Conservation (phyloP, 2,113 vertebrate genomes). For the Machaerirhynchus nigripectus region DNA sequence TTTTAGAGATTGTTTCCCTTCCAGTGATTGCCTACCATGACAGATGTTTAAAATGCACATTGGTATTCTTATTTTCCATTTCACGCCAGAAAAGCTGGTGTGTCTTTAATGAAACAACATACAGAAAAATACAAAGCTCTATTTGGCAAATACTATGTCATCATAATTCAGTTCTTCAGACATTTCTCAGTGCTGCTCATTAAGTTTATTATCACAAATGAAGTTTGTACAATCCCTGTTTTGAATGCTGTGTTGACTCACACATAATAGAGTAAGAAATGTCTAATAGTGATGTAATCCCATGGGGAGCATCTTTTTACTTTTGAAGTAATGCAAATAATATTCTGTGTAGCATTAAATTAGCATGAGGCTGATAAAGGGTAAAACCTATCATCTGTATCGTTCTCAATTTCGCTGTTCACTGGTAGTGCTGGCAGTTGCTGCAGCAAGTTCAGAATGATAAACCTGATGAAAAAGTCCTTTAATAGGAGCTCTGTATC, state of each 20-base stretch:
- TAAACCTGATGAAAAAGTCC: neutral
- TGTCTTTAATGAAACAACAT: constrained; percentile 11
- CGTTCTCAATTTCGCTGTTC: neutral
- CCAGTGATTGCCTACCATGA: neutral
- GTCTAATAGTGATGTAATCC: constrained; percentile 10
- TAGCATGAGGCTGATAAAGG: constrained; percentile 24
- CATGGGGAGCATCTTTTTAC: neutral
- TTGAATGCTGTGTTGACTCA: neutral
- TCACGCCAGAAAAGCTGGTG: neutral
- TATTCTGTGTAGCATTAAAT: constrained; percentile 43
- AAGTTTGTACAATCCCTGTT: neutral
- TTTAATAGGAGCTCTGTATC: neutral
- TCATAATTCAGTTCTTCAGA: constrained; percentile 30
- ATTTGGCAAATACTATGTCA: neutral
- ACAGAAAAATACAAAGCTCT: neutral
- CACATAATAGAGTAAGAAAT: constrained; percentile 5
- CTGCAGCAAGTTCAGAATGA: neutral
- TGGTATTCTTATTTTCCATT: neutral
- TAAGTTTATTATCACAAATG: constrained; percentile 42
- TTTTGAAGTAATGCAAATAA: constrained; percentile 29
- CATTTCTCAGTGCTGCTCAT: constrained; percentile 13
- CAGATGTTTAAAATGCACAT: constrained; percentile 39
- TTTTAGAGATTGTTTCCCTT: neutral
- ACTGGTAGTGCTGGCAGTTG: neutral
- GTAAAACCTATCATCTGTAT: neutral